Evolutionary conservation across 2,888 invertebrate genomes (phyloP).

Genomic region (Odontothrips loti): DNA sequence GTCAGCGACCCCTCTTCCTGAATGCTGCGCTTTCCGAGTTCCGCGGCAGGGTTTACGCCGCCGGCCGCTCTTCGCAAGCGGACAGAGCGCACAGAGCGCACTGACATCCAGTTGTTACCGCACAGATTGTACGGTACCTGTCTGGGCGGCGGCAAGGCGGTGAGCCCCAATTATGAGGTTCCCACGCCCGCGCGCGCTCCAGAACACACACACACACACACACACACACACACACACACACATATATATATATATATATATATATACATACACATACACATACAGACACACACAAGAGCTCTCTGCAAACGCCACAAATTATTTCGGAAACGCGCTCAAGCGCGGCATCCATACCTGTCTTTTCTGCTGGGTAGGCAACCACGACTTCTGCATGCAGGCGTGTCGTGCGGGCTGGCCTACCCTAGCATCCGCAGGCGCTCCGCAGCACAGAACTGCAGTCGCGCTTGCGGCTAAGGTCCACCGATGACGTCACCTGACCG

Average conservation of each 20-base stretch:
- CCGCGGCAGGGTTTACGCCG: no score
- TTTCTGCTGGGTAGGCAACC: no score
- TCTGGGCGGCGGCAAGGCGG: background rate
- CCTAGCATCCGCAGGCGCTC: no score
- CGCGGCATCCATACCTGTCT: background rate
- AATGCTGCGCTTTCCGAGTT: no score
- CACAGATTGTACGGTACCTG: background rate
- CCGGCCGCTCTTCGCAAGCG: no score
- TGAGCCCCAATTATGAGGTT: background rate
- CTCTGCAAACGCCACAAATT: background rate
- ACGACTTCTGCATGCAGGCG: no score
- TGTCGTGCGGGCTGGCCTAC: no score
- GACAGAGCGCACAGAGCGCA: no score
- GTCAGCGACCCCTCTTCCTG: no score
- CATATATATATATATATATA: background rate
- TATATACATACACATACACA: background rate
- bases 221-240: conserved; percentile 8
- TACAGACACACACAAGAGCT: background rate
- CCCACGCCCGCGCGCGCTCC: background rate
- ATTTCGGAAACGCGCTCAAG: background rate
- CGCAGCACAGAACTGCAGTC: no score
- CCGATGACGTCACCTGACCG: no score
- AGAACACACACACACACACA: conserved; percentile 5
- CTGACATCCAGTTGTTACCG: background rate
- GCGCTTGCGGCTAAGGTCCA: no score